phyloP scores from a whole-genome alignment of 2,113 vertebrate species.

The Pseudorectes ferrugineus region DNA sequence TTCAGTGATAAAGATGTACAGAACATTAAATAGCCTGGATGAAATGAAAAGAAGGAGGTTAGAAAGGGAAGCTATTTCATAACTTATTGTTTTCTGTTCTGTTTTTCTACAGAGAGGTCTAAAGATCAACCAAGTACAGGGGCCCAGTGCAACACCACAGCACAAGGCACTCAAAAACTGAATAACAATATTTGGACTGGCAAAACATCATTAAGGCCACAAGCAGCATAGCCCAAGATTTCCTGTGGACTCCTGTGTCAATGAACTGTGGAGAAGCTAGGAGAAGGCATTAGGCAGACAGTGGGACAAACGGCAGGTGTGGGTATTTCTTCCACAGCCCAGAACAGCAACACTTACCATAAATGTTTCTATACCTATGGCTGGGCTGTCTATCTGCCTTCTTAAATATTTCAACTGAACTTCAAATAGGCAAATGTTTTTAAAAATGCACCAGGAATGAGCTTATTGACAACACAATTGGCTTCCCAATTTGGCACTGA shows the following conservation, averaged over 20 bases:
- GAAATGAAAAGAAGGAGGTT: background rate
- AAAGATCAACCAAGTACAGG: background rate
- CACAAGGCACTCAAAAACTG: background rate
- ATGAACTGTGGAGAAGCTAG: background rate
- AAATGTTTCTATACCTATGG: background rate
- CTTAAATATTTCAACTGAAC: background rate
- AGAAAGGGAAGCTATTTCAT: background rate
- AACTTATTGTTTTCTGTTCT: background rate
- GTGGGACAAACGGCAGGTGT: background rate
- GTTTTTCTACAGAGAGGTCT: background rate
- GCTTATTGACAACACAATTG: background rate
- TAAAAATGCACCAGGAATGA: background rate
- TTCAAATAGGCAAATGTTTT: background rate
- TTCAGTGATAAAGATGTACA: background rate
- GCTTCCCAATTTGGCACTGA: background rate
- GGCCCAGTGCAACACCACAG: background rate
- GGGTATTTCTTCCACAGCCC: background rate
- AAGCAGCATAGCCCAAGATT: background rate
- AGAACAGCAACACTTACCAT: accelerated
- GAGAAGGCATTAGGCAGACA: background rate
- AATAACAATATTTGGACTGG: background rate
- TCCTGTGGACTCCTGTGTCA: background rate
- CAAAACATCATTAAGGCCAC: background rate
- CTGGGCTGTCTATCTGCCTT: background rate
- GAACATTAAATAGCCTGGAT: background rate